Conservation (phyloP, 2,113 vertebrate species). For the Pundamilia nyererei region DNA sequence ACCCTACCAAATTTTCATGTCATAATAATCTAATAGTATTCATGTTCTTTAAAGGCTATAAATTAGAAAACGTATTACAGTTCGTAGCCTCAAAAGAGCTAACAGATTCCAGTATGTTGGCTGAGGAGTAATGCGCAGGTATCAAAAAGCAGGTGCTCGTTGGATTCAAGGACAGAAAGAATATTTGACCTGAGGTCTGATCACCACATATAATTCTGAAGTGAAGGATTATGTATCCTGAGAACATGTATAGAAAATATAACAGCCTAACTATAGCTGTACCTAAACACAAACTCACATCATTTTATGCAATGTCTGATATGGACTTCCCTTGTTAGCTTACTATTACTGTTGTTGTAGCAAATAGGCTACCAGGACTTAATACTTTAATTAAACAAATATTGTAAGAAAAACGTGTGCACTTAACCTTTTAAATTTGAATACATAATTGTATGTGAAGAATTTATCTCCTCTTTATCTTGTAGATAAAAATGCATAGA, state of each 20-base stretch:
- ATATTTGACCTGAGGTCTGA: not conserved
- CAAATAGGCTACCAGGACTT: not conserved
- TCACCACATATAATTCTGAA: not conserved
- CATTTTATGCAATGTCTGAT: not conserved
- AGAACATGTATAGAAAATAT: not conserved
- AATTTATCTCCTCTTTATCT: not conserved
- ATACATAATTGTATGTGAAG: not conserved
- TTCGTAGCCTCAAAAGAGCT: not conserved
- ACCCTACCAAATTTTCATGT: not conserved
- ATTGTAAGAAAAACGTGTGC: not conserved
- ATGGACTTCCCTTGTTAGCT: not conserved
- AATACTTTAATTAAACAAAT: not conserved
- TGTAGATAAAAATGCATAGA: not conserved
- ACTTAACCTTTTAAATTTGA: not conserved
- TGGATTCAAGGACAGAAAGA: not conserved
- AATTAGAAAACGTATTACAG: not conserved
- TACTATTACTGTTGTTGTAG: not conserved
- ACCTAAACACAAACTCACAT: not conserved
- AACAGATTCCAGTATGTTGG: not conserved
- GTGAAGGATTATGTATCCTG: not conserved
- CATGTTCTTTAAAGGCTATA: not conserved
- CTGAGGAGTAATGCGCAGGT: not conserved
- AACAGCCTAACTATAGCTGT: not conserved
- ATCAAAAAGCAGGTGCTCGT: not conserved
- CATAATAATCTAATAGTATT: not conserved